Conservation (phyloP, 1,140 invertebrate genomes). For the Bombus terrestris region DNA sequence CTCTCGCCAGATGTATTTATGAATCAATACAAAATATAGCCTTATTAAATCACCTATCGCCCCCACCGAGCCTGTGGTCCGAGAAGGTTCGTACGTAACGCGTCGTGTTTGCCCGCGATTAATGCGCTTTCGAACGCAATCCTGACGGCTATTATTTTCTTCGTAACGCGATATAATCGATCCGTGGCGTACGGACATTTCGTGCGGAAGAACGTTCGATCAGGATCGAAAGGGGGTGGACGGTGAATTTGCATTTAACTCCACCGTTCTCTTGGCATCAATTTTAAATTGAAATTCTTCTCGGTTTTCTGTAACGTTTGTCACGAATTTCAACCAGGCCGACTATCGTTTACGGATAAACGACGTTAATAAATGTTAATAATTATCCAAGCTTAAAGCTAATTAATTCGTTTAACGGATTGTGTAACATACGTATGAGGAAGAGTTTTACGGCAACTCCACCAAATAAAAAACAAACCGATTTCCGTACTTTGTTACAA, state of each 20-base stretch:
- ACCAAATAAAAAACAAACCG: too few relatives aligned
- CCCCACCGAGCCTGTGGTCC: constrained; percentile 11
- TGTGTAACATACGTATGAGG: too few relatives aligned
- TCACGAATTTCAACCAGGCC: neutral
- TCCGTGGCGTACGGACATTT: neutral
- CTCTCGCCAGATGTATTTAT: constrained; percentile 68
- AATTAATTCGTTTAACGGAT: neutral
- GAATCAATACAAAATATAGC: constrained; percentile 70
- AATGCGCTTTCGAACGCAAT: constrained; percentile 50
- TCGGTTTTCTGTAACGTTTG: neutral
- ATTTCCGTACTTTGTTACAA: too few relatives aligned
- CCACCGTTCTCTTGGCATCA: neutral
- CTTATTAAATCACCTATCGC: constrained; percentile 71
- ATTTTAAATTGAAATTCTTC: neutral
- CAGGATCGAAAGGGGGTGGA: neutral
- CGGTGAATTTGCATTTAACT: constrained; percentile 18
- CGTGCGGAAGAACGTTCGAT: neutral
- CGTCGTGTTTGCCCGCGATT: constrained; percentile 43
- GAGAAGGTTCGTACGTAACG: constrained; percentile 46
- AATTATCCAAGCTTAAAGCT: neutral
- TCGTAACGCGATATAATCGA: constrained; percentile 33
- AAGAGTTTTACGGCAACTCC: neutral
- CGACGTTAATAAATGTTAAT: neutral
- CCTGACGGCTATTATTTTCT: constrained; percentile 52
- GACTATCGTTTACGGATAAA: neutral